Conservation (phyloP, 2,888 invertebrate genomes). For the Epinotia demarniana region DNA sequence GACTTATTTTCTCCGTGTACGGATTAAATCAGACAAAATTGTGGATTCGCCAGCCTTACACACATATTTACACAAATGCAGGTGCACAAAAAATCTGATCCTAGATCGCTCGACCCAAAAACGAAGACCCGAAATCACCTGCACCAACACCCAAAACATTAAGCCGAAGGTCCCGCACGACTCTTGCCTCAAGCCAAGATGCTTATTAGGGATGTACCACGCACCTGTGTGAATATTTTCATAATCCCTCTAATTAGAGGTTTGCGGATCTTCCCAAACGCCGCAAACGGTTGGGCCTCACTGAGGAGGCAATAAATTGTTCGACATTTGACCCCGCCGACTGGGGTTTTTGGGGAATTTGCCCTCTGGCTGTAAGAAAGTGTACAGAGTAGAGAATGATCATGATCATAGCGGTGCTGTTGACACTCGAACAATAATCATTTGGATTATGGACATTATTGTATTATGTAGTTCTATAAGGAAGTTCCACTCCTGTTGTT, state of each 20-base stretch:
- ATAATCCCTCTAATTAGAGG: constrained; percentile 84
- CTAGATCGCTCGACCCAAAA: constrained; percentile 75
- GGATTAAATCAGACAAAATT: background rate
- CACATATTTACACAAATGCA: constrained; percentile 28
- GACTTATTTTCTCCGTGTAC: too few species aligned
- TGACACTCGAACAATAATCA: background rate
- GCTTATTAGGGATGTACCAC: constrained; percentile 80
- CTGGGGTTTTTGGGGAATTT: constrained; percentile 78
- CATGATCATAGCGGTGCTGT: background rate
- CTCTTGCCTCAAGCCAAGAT: constrained; percentile 78
- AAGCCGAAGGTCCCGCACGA: constrained; percentile 74
- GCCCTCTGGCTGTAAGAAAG: constrained; percentile 75
- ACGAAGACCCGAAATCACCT: constrained; percentile 69
- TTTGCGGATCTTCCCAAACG: constrained; percentile 82
- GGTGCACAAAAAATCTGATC: constrained; percentile 55
- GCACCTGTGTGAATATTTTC: constrained; percentile 85
- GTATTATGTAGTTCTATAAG: too few species aligned
- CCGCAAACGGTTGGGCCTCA: constrained; percentile 76
- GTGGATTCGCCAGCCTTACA: background rate
- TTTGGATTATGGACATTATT: too few species aligned
- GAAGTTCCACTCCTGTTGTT: too few species aligned
- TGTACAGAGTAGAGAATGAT: constrained; percentile 61
- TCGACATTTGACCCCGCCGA: constrained; percentile 82
- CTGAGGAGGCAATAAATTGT: constrained; percentile 83
- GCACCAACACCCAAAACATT: constrained; percentile 79